Conservation (phyloP, 2,113 vertebrate genomes). For the Ailurus styani region DNA sequence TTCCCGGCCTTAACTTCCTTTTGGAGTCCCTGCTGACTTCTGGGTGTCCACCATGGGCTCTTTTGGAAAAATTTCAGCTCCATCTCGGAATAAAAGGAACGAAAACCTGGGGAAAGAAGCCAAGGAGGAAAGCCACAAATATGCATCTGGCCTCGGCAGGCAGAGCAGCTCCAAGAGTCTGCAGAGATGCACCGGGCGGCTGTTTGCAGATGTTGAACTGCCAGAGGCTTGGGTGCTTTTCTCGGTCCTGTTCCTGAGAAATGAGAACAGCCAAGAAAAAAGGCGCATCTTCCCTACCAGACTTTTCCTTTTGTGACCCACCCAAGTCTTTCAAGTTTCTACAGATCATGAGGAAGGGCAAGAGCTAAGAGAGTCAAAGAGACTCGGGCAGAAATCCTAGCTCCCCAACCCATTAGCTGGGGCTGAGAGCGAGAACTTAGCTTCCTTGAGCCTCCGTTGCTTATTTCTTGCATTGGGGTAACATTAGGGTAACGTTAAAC, state of each 20-base stretch:
- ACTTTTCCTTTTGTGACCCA: neutral
- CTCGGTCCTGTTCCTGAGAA: neutral
- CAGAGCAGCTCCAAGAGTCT: neutral
- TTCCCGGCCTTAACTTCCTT: conserved; percentile 53
- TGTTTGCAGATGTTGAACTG: conserved; percentile 12
- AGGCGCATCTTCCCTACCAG: neutral
- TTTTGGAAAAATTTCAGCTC: conserved; percentile 64
- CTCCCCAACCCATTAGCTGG: neutral
- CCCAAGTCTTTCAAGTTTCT: neutral
- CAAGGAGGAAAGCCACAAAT: conserved; percentile 68
- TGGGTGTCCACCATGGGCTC: conserved; percentile 58
- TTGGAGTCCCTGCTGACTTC: conserved; percentile 65
- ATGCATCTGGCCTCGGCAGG: conserved; percentile 43
- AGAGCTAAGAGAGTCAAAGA: neutral
- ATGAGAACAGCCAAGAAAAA: neutral
- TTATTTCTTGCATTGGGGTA: neutral
- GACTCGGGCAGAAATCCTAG: neutral
- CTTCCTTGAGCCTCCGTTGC: neutral
- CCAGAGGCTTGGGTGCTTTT: neutral
- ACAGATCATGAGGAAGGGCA: neutral
- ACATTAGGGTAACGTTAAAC: neutral
- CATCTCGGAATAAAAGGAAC: conserved; percentile 62
- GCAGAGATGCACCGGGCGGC: neutral
- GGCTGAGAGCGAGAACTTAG: neutral
- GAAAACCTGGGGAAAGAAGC: conserved; percentile 53